Base-by-base conservation (phyloP, 2,797 vertebrate genomes). In the Orientallactaga sibirica region DNA sequence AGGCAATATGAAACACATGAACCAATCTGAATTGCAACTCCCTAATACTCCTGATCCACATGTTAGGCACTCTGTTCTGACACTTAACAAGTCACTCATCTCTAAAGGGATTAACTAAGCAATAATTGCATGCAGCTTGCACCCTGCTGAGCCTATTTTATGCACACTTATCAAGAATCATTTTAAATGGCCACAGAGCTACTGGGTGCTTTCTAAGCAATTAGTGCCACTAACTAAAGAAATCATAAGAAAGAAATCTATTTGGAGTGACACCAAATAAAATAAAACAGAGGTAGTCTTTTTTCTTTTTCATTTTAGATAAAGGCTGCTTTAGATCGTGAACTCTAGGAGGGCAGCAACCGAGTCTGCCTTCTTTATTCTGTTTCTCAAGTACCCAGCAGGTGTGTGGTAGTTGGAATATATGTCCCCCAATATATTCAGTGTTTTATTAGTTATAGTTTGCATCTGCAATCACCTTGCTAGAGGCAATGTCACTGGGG, bases 21-120 rank as follows among this genome's bases (percentile, higher is more conserved):
- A 76, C 92, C 79, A 81, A 88, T n/a, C 27, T 8, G 25, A 74
- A 83, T 58, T 0, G 22, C 78, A 58, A 92, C 71, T 89, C 91
- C 55, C 55, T 58, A 16, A 58, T 82, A 48, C 48, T 71, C 64
- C 78, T 78, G 10, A 7, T 20, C 77, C 24, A 41, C 7, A 9
- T 15, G 19, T 90, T 86, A 92, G 83, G 48, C 22, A 7, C 76
- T 92, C 74, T 29, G 19, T 76, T 55, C 84, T 91, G 86, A 94
- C 89, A 80, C 83, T 78, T 88, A 90, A 74, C 93, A 88, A 87
- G 93, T 55, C 82, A 83, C 81, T 88, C 89, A n/a, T 91, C 93
- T 93, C 92, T 94, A 95, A 95, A 73, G 77, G 95, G 93, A 95
- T 95, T 95, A 97, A 85, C 96, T 92, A 68, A 86, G 93, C 88